Percentiles rank a stretch among this genome's conserved stretches.
These are phyloP conservation scores for Elgaria multicarinata DNA, from an alignment of 2,113 vertebrate species.

Conservation along the genomic window DNA sequence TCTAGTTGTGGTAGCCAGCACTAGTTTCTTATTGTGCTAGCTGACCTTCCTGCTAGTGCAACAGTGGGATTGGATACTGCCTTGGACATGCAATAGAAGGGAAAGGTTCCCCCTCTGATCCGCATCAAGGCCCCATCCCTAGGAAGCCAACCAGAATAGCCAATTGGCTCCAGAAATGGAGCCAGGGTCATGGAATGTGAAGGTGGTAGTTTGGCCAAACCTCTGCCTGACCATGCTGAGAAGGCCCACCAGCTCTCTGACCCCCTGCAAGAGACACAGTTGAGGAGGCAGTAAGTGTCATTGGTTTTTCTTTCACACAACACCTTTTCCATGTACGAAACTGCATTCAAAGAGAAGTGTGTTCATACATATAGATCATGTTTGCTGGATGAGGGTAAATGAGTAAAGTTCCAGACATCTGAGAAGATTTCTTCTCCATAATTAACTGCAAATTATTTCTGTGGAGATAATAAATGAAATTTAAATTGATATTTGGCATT, in stretches of 20 bases:
- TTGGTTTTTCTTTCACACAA: not conserved
- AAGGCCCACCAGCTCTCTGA: not conserved
- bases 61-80: too few relatives aligned
- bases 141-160: too few relatives aligned
- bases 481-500: not conserved
- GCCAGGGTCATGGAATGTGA: not conserved
- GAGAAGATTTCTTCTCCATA: not conserved
- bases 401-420: not conserved
- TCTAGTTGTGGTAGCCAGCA: too few relatives aligned
- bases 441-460: not conserved
- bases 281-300: not conserved
- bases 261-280: not conserved
- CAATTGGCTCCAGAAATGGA: not conserved
- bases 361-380: not conserved
- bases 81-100: not conserved
- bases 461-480: not conserved
- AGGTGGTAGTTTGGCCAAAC: not conserved
- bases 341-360: too few relatives aligned
- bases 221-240: not conserved
- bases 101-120: not conserved
- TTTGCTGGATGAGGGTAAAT: not conserved
- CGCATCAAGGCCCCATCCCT: not conserved
- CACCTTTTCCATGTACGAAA: not conserved
- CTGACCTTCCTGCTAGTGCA: too few relatives aligned
- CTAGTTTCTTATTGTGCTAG: too few relatives aligned